These are phyloP conservation scores for Pangasius krempfi DNA, from an alignment of 2,797 vertebrate species.

Conservation along the genomic window DNA sequence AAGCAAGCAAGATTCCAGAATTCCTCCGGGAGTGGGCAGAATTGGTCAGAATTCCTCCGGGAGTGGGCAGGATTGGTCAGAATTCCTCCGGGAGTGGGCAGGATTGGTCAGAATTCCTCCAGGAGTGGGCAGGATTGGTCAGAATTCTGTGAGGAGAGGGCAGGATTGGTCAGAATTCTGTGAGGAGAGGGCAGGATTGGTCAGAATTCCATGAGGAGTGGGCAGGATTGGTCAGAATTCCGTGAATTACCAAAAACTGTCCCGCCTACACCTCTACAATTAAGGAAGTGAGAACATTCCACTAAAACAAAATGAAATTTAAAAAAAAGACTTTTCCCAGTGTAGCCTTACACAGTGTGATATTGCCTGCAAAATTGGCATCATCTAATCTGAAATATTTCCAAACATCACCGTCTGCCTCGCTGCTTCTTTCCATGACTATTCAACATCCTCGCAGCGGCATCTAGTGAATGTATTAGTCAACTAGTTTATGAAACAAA, in stretches of 20 bases:
- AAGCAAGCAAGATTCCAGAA: not conserved
- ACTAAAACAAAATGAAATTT: not conserved
- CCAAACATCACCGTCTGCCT: not conserved
- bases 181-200: too few relatives aligned
- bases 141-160: too few relatives aligned
- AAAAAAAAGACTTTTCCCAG: not conserved
- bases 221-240: not conserved
- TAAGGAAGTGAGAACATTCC: not conserved
- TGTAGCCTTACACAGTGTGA: not conserved
- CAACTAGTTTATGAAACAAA: not conserved
- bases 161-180: too few relatives aligned
- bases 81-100: too few relatives aligned
- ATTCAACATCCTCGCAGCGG: not conserved
- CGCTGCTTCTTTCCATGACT: not conserved
- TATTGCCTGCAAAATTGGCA: not conserved
- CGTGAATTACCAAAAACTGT: not conserved
- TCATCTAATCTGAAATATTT: not conserved
- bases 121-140: too few relatives aligned
- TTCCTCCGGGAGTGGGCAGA: too few relatives aligned
- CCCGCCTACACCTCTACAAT: not conserved
- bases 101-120: too few relatives aligned
- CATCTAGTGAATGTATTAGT: not conserved
- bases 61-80: too few relatives aligned
- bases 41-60: too few relatives aligned
- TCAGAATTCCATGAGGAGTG: too few relatives aligned